These are phyloP conservation scores for Chrysocyon brachyurus DNA, from an alignment of 2,797 vertebrate species.

Conservation along the genomic window DNA sequence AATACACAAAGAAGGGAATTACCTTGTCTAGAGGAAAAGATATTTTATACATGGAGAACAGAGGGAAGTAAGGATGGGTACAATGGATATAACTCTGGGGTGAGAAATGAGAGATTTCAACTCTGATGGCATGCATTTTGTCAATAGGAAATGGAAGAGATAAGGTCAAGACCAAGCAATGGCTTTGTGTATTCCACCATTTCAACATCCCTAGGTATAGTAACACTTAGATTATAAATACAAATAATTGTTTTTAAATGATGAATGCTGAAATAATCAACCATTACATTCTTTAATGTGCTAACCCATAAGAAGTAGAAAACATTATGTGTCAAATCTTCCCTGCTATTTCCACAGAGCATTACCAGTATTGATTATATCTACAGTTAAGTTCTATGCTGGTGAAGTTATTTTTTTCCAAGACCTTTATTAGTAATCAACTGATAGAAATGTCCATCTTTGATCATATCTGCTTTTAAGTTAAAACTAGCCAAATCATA, in stretches of 20 bases:
- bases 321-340: slow-evolving; percentile 29
- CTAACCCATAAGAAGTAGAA: not conserved
- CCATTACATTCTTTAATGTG: not conserved
- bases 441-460: not conserved
- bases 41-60: not conserved
- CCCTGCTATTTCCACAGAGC: not conserved
- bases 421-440: slow-evolving; percentile 35
- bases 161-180: not conserved
- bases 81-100: not conserved
- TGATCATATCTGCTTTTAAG: slow-evolving; percentile 15
- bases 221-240: not conserved
- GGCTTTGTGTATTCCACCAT: not conserved
- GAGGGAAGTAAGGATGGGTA: not conserved
- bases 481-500: slow-evolving; percentile 20
- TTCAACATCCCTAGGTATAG: not conserved
- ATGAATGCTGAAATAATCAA: not conserved
- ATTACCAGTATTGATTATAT: slow-evolving; percentile 50
- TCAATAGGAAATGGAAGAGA: not conserved
- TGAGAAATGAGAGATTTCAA: not conserved
- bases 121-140: not conserved
- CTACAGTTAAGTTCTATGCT: not conserved
- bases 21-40: not conserved
- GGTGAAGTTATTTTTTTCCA: slow-evolving; percentile 26
- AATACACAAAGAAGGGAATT: not conserved
- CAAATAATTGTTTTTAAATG: slow-evolving; percentile 3